phyloP scores from a whole-genome alignment of 2,888 invertebrate species.

The Tetramorium bicarinatum region DNA sequence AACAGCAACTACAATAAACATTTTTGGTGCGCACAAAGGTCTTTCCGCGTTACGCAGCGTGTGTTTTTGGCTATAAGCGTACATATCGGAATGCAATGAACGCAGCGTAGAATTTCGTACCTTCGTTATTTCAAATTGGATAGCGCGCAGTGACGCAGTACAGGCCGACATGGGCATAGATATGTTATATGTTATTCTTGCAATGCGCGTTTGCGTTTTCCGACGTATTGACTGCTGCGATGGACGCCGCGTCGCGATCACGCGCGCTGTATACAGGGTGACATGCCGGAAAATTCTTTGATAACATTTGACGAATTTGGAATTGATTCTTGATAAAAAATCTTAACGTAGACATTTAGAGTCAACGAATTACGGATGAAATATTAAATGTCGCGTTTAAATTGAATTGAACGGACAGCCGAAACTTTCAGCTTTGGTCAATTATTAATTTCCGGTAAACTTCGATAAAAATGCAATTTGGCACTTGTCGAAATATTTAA shows the following conservation, averaged over 20 bases:
- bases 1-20: constrained; percentile 21
- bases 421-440: neutral
- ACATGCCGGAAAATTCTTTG: neutral
- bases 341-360: neutral
- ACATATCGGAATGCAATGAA: constrained; percentile 34
- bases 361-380: neutral
- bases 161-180: constrained; percentile 30
- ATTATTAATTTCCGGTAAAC: neutral
- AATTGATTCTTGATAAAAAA: constrained; percentile 6
- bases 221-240: constrained; percentile 50
- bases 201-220: constrained; percentile 48
- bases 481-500: neutral
- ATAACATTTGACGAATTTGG: constrained; percentile 22
- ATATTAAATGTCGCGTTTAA: neutral
- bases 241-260: constrained; percentile 42
- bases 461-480: constrained; percentile 5
- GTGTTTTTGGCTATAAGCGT: constrained; percentile 21
- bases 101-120: constrained; percentile 40
- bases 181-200: constrained; percentile 49
- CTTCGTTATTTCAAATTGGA: constrained; percentile 58
- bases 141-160: constrained; percentile 38
- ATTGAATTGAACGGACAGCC: neutral
- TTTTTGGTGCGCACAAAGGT: constrained; percentile 4
- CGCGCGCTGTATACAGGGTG: constrained; percentile 10
- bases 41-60: neutral